Percentiles rank a stretch among this genome's conserved stretches.
These are phyloP conservation scores for Corydoras sp. DNA, from an alignment of 2,113 vertebrate species.

Conservation along the genomic window DNA sequence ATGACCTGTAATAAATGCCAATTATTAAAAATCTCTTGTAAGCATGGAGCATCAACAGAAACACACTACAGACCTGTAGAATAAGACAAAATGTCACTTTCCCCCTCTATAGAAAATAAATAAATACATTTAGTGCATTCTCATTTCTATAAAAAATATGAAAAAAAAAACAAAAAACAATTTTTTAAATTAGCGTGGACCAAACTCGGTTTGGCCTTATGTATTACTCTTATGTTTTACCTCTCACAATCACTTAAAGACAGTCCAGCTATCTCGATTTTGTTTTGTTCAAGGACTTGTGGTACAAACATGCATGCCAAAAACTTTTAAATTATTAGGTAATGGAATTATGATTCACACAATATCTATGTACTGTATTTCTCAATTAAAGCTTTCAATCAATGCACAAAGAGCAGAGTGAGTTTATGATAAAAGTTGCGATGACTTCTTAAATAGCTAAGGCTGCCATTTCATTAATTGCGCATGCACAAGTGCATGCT, in stretches of 20 bases:
- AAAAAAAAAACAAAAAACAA: conserved; percentile 59
- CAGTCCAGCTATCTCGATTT: conserved; percentile 69
- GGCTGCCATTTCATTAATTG: no score
- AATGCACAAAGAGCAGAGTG: no score
- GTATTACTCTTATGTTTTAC: conserved; percentile 52
- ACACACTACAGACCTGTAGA: conserved; percentile 54
- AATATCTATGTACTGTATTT: no score
- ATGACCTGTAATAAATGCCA: conserved; percentile 38
- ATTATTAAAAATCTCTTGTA: conserved; percentile 31
- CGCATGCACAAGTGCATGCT: no score
- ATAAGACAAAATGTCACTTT: conserved; percentile 55
- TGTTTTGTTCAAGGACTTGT: conserved; percentile 11
- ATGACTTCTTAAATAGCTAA: no score
- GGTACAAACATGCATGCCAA: no score
- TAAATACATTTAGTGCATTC: conserved; percentile 76
- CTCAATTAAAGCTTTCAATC: no score
- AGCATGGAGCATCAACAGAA: conserved; percentile 29
- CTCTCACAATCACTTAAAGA: conserved; percentile 54
- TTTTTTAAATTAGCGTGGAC: conserved; percentile 66
- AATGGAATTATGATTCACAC: no score
- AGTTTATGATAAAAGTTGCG: no score
- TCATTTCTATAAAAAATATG: conserved; percentile 52
- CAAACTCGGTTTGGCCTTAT: conserved; percentile 65
- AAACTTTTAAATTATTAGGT: no score
- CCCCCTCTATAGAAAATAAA: conserved; percentile 68